phyloP scores from a whole-genome alignment of 1,140 invertebrate species.

The Pararge aegeria region DNA sequence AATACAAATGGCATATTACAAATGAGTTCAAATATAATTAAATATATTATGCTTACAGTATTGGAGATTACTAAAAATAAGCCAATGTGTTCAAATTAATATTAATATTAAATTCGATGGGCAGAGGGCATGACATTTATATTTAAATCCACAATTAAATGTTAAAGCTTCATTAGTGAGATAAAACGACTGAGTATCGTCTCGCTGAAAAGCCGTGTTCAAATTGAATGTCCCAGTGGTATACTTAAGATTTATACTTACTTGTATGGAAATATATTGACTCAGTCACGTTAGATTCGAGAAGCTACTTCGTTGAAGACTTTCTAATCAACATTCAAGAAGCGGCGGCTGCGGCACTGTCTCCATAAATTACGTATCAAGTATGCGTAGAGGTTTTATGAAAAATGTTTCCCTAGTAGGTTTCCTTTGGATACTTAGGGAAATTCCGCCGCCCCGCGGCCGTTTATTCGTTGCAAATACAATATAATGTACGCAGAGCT shows the following conservation, averaged over 20 bases:
- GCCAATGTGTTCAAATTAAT: slow-evolving; percentile 3
- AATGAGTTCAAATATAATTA: slow-evolving; percentile 11
- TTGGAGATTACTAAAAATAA: background rate
- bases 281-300: slow-evolving; percentile 44
- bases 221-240: background rate
- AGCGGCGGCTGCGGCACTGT: slow-evolving; percentile 52
- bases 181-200: background rate
- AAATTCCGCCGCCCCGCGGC: slow-evolving; percentile 34
- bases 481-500: slow-evolving; percentile 43
- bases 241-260: slow-evolving; percentile 25
- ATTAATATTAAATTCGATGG: slow-evolving; percentile 2
- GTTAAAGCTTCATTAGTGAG: background rate
- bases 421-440: slow-evolving; percentile 41
- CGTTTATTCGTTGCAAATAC: slow-evolving; percentile 46
- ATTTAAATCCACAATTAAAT: background rate
- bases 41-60: slow-evolving; percentile 3
- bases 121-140: background rate
- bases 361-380: slow-evolving; percentile 76
- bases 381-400: slow-evolving; percentile 68
- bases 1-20: slow-evolving; percentile 17
- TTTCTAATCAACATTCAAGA: slow-evolving; percentile 73
- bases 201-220: background rate
- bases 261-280: slow-evolving; percentile 36
- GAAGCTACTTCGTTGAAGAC: slow-evolving; percentile 44
- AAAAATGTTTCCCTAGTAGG: slow-evolving; percentile 66